Evolutionary conservation across 2,888 invertebrate genomes (phyloP).

Genomic region (Tinea pellionella): DNA sequence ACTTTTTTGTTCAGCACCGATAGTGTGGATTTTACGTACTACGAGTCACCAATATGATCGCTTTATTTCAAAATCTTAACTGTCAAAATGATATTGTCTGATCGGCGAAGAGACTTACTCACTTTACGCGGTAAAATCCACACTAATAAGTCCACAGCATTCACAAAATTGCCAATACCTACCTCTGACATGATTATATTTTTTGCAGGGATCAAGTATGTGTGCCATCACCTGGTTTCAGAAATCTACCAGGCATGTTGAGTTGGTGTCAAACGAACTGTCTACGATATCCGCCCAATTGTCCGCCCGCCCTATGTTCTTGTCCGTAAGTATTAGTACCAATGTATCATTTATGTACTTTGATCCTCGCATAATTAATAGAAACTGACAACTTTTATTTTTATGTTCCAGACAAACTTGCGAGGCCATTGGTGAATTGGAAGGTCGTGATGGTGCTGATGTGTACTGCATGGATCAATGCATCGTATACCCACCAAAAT

Average conservation of each 20-base stretch:
- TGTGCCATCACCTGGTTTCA: slow-evolving; percentile 73
- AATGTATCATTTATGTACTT: too few species aligned
- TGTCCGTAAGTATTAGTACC: slow-evolving; percentile 87
- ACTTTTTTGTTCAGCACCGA: too few species aligned
- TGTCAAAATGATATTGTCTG: too few species aligned
- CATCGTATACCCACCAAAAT: slow-evolving; percentile 79
- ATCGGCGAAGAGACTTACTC: too few species aligned
- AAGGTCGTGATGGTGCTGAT: slow-evolving; percentile 79
- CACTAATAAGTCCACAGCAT: too few species aligned
- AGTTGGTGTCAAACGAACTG: slow-evolving; percentile 90
- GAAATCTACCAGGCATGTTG: slow-evolving; percentile 79
- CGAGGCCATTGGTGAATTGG: slow-evolving; percentile 81
- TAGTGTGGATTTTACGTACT: too few species aligned
- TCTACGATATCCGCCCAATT: slow-evolving; percentile 87
- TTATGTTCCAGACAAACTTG: slow-evolving; percentile 75
- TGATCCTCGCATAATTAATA: background rate
- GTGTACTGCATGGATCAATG: slow-evolving; percentile 89
- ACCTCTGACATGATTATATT: too few species aligned
- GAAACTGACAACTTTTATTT: background rate
- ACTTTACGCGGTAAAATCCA: too few species aligned
- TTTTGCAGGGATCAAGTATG: slow-evolving; percentile 81
- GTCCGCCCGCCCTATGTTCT: slow-evolving; percentile 78
- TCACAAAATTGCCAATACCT: too few species aligned
- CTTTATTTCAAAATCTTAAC: too few species aligned
- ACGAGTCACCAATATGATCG: too few species aligned